A percentile compares a stretch with the other conserved stretches of the same genome.
Evolutionary conservation across 2,113 vertebrate species (phyloP).

Genomic region (Podarcis muralis): DNA sequence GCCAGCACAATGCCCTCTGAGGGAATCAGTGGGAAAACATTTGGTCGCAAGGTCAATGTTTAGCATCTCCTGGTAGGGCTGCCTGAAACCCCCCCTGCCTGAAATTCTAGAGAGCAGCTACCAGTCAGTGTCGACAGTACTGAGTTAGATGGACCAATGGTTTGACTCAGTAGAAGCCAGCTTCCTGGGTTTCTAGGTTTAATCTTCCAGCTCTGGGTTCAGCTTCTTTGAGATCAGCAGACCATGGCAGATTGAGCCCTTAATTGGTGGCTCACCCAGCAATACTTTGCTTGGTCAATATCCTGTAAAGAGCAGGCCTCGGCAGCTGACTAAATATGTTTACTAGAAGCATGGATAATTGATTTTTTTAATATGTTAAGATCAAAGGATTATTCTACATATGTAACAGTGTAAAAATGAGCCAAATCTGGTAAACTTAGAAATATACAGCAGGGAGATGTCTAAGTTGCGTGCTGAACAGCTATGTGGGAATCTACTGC

Average conservation of each 20-base stretch:
- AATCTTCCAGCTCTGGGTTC: background rate
- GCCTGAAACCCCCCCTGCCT: no score
- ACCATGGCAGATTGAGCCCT: background rate
- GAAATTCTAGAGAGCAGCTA: no score
- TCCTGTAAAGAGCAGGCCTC: slow-evolving; percentile 24
- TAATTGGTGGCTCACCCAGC: no score
- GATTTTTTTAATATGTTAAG: slow-evolving; percentile 7
- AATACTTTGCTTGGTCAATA: background rate
- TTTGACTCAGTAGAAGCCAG: no score
- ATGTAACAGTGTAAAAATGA: slow-evolving; percentile 34
- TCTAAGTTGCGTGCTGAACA: slow-evolving; percentile 78
- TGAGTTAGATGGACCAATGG: no score
- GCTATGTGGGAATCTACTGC: slow-evolving; percentile 78
- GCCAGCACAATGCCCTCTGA: background rate
- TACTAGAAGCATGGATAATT: background rate
- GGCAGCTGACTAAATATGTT: background rate
- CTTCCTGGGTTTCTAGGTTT: background rate
- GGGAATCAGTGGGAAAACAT: background rate
- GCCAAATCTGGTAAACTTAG: slow-evolving; percentile 53
- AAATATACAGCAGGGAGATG: slow-evolving; percentile 64
- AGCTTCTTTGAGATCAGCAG: background rate
- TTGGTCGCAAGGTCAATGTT: no score
- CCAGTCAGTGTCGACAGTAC: no score
- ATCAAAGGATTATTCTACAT: slow-evolving; percentile 30
- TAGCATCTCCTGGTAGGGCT: no score